A percentile compares a stretch with the other conserved stretches of the same genome.
These are phyloP conservation scores for Ypsolopha scabrella DNA, from an alignment of 2,888 invertebrate genomes.

Conservation along the genomic window DNA sequence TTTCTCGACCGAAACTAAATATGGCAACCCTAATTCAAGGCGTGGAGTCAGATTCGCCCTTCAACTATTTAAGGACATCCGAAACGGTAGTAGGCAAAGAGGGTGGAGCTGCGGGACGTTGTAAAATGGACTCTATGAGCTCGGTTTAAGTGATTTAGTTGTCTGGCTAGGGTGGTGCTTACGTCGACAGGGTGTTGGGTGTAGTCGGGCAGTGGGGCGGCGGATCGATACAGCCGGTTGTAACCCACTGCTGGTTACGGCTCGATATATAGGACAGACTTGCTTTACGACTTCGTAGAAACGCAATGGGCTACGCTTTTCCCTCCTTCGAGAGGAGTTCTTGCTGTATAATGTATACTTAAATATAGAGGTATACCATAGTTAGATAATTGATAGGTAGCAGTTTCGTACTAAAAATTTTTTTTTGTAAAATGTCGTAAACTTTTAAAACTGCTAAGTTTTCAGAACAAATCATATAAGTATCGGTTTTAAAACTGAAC, in stretches of 20 bases:
- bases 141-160: constrained; percentile 30
- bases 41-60: constrained; percentile 29
- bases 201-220: constrained; percentile 62
- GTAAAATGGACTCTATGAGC: constrained; percentile 31
- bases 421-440: too few relatives aligned
- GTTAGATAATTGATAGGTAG: too few relatives aligned
- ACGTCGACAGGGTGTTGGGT: background rate
- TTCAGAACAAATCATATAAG: too few relatives aligned
- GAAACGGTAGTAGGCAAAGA: constrained; percentile 12
- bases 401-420: too few relatives aligned
- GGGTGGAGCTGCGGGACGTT: constrained; percentile 6
- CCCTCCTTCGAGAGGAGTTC: too few relatives aligned
- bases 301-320: too few relatives aligned
- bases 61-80: constrained; percentile 31
- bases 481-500: too few relatives aligned
- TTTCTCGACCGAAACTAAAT: background rate
- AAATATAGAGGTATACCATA: too few relatives aligned
- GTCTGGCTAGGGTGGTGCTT: constrained; percentile 24
- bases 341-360: too few relatives aligned
- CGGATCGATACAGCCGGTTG: constrained; percentile 54
- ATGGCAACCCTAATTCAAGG: background rate
- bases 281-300: background rate
- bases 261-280: constrained; percentile 53
- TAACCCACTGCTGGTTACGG: constrained; percentile 20
- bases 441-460: too few relatives aligned